Conservation (phyloP, 2,888 invertebrate species). For the Esperia sulphurella region DNA sequence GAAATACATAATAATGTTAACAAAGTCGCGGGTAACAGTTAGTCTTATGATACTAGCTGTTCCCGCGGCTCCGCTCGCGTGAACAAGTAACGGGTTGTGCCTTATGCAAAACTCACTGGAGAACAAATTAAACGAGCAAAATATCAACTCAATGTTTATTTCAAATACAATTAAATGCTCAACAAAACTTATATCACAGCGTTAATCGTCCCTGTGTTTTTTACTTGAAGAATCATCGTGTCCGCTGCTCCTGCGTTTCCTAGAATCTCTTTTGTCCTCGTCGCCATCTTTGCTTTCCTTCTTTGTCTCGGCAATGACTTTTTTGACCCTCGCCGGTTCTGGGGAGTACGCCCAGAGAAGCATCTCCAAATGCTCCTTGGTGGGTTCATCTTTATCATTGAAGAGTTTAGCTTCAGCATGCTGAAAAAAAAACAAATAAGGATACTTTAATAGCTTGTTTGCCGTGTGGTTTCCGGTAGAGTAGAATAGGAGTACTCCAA, state of each 20-base stretch:
- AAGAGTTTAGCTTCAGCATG: slow-evolving; percentile 81
- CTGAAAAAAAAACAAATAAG: slow-evolving; percentile 58
- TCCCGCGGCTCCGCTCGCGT: too few species aligned
- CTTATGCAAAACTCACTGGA: too few species aligned
- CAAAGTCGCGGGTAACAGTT: too few species aligned
- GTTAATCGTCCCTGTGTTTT: slow-evolving; percentile 40
- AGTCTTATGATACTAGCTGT: too few species aligned
- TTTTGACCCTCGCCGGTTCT: slow-evolving; percentile 83
- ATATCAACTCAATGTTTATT: neutral
- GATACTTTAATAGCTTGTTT: too few species aligned
- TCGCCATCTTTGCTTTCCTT: slow-evolving; percentile 20
- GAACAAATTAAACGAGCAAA: neutral
- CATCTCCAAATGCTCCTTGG: slow-evolving; percentile 82
- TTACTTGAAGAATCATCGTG: slow-evolving; percentile 46
- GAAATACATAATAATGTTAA: too few species aligned
- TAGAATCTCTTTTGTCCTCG: slow-evolving; percentile 49
- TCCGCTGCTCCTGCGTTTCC: slow-evolving; percentile 38
- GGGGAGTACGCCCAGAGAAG: slow-evolving; percentile 89
- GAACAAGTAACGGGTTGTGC: too few species aligned
- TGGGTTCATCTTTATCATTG: slow-evolving; percentile 82
- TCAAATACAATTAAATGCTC: slow-evolving; percentile 16
- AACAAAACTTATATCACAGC: slow-evolving; percentile 6
- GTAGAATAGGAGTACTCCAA: too few species aligned
- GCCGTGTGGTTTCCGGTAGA: too few species aligned
- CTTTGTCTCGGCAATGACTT: slow-evolving; percentile 45